Conservation (phyloP, 1,140 invertebrate genomes). For the Pemphigus obesinymphae region DNA sequence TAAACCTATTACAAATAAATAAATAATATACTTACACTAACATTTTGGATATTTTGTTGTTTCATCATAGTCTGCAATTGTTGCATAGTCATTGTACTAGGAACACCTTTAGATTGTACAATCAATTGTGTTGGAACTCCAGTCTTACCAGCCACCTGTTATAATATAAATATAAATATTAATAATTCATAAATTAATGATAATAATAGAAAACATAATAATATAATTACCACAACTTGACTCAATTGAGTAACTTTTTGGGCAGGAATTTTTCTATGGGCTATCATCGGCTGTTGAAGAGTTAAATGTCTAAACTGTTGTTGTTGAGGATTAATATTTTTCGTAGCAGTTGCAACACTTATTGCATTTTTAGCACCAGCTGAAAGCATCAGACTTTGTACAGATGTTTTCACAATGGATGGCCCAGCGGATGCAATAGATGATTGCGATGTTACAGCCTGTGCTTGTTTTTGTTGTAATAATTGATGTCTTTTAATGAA, state of each 20-base stretch:
- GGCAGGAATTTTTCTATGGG: slow-evolving; percentile 57
- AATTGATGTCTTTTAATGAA: slow-evolving; percentile 64
- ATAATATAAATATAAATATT: neutral
- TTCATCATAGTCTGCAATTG: slow-evolving; percentile 60
- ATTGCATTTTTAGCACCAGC: slow-evolving; percentile 46
- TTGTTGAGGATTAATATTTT: slow-evolving; percentile 57
- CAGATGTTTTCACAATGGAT: slow-evolving; percentile 52
- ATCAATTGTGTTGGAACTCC: slow-evolving; percentile 20
- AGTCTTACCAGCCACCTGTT: neutral
- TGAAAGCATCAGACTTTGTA: slow-evolving; percentile 21
- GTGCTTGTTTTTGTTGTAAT: slow-evolving; percentile 55
- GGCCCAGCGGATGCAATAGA: slow-evolving; percentile 46
- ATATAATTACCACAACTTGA: slow-evolving; percentile 51
- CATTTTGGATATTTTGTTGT: slow-evolving; percentile 66
- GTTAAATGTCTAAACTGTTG: slow-evolving; percentile 65
- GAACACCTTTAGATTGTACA: slow-evolving; percentile 42
- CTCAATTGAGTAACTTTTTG: slow-evolving; percentile 60
- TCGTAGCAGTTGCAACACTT: slow-evolving; percentile 51
- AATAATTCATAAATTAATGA: neutral
- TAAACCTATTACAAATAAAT: slow-evolving; percentile 6
- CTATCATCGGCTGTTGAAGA: slow-evolving; percentile 61
- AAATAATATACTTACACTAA: slow-evolving; percentile 29
- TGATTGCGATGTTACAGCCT: slow-evolving; percentile 49
- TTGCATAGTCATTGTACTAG: slow-evolving; percentile 61
- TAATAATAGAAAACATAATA: neutral